phyloP scores from a whole-genome alignment of 2,888 invertebrate genomes.

The Helicoverpa assulta region DNA sequence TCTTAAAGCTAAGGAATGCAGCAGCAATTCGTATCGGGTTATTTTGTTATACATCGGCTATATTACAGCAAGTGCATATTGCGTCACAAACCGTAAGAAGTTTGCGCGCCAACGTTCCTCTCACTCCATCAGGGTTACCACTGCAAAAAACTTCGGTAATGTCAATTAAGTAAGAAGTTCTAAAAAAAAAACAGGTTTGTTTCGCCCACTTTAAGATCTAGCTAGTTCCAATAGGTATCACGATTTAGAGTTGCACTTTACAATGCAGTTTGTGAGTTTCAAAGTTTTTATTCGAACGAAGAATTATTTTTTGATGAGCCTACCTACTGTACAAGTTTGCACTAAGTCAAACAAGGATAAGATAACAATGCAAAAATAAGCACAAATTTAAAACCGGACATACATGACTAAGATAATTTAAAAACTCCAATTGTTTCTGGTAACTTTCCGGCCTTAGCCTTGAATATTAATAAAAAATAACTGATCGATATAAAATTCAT shows the following conservation, averaged over 20 bases:
- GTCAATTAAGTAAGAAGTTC: constrained; percentile 41
- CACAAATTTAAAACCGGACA: background rate
- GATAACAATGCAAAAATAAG: no score
- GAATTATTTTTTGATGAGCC: no score
- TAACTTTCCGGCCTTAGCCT: constrained; percentile 11
- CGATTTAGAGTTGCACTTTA: constrained; percentile 22
- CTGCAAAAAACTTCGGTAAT: constrained; percentile 35
- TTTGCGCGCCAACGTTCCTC: constrained; percentile 70
- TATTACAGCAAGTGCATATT: constrained; percentile 75
- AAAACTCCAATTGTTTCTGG: constrained; percentile 4
- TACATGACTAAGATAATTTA: background rate
- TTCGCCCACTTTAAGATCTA: constrained; percentile 35
- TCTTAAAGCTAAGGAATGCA: constrained; percentile 75
- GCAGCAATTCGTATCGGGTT: constrained; percentile 72
- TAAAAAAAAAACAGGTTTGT: constrained; percentile 48
- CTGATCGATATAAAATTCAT: constrained; percentile 27
- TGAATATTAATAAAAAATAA: constrained; percentile 12
- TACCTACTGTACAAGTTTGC: no score
- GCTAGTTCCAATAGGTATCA: constrained; percentile 47
- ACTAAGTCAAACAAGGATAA: no score
- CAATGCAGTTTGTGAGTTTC: constrained; percentile 32
- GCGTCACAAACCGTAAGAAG: constrained; percentile 78
- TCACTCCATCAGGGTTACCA: constrained; percentile 77
- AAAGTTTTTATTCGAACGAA: constrained; percentile 33
- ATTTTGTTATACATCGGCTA: constrained; percentile 74